Conservation (phyloP, 2,797 vertebrate genomes). For the Oreonectes daqikongensis region DNA sequence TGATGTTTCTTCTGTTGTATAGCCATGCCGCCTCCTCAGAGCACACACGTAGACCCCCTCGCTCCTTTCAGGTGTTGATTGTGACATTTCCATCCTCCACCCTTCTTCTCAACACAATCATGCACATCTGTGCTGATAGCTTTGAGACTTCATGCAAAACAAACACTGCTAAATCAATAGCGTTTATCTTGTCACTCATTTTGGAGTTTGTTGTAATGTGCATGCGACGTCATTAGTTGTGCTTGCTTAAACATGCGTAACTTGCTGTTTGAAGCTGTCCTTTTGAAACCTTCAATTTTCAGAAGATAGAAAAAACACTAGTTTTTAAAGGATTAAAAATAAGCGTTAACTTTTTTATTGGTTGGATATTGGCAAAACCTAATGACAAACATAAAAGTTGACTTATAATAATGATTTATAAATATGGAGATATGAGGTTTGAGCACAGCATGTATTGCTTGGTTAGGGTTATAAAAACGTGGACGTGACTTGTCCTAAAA, state of each 20-base stretch:
- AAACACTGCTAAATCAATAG: background rate
- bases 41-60: background rate
- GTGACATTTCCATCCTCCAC: background rate
- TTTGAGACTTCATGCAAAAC: background rate
- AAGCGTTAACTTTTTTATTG: too few species aligned
- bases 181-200: slow-evolving; percentile 1
- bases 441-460: background rate
- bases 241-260: background rate
- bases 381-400: too few species aligned
- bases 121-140: slow-evolving; percentile 18
- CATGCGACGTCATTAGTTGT: background rate
- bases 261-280: background rate
- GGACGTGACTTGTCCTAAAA: background rate
- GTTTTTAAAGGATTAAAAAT: too few species aligned
- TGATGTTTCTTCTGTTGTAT: slow-evolving; percentile 34
- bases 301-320: too few species aligned
- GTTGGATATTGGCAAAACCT: too few species aligned
- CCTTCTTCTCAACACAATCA: slow-evolving; percentile 2
- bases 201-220: background rate
- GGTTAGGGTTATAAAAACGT: background rate
- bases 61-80: slow-evolving; percentile 37
- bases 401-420: too few species aligned
- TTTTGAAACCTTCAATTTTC: too few species aligned
- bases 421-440: too few species aligned
- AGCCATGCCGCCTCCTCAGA: background rate